Conservation (phyloP, 2,797 vertebrate species). For the Moxostoma hubbsi region DNA sequence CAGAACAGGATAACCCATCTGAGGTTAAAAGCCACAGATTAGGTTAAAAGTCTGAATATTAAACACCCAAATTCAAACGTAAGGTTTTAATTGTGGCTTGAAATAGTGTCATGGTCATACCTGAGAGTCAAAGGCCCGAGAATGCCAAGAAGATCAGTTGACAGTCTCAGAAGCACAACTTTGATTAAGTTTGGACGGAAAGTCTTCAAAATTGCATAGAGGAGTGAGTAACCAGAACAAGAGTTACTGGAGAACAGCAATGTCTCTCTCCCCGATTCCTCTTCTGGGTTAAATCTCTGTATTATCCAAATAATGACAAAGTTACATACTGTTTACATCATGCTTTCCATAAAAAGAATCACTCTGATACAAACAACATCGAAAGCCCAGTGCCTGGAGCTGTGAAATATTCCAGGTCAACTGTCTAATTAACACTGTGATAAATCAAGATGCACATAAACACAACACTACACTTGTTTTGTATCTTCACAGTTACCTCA, state of each 20-base stretch:
- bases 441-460: not conserved
- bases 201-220: constrained; percentile 66
- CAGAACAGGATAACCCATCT: constrained; percentile 67
- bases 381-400: too few relatives aligned
- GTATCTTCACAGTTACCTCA: constrained; percentile 17
- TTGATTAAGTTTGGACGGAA: constrained; percentile 69
- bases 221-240: constrained; percentile 60
- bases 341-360: not conserved
- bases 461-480: too few relatives aligned
- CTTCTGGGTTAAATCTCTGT: not conserved
- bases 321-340: not conserved
- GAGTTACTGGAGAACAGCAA: not conserved
- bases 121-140: constrained; percentile 65
- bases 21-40: not conserved
- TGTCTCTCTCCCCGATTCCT: too few relatives aligned
- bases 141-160: constrained; percentile 69
- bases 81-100: not conserved
- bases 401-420: too few relatives aligned
- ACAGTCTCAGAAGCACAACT: constrained; percentile 70
- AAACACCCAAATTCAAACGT: not conserved
- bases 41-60: not conserved
- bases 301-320: constrained; percentile 11
- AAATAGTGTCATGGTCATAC: constrained; percentile 45
- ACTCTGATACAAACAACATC: too few relatives aligned
- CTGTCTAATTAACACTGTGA: too few relatives aligned